Percentiles rank a stretch among this genome's conserved stretches.
Evolutionary conservation across 2,113 vertebrate species (phyloP).

Genomic region (Cepphus grylle): DNA sequence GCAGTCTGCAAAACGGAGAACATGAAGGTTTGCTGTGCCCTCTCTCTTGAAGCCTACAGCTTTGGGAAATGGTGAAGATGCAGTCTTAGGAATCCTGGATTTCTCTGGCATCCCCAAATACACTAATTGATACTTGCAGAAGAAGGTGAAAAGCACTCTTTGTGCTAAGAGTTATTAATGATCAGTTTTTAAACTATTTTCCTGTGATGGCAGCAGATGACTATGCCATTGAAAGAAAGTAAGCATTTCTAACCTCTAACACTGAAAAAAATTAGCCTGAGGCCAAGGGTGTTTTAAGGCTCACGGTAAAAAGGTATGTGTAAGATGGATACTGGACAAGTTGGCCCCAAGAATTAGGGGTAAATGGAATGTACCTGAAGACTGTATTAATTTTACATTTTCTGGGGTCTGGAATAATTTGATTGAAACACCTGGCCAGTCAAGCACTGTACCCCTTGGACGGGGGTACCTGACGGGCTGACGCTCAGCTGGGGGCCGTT

Average conservation of each 20-base stretch:
- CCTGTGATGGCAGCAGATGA: not conserved
- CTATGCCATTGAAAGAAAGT: not conserved
- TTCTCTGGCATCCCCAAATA: not conserved
- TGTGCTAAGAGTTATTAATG: not conserved
- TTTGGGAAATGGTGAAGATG: not conserved
- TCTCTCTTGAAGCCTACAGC: not conserved
- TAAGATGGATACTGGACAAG: not conserved
- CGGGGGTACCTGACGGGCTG: rapidly evolving
- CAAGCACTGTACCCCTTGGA: rapidly evolving
- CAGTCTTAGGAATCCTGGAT: not conserved
- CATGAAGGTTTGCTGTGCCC: not conserved
- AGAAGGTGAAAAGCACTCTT: not conserved
- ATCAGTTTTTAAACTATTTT: not conserved
- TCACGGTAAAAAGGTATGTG: not conserved
- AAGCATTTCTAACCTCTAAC: not conserved
- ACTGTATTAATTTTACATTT: not conserved
- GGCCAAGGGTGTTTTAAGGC: not conserved
- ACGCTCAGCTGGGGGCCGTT: not conserved
- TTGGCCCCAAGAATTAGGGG: not conserved
- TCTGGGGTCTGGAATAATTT: not conserved
- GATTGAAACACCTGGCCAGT: not conserved
- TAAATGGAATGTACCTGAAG: not conserved
- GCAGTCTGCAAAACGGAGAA: not conserved
- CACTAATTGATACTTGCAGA: not conserved
- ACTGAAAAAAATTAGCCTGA: not conserved